A percentile compares a stretch with the other conserved stretches of the same genome.
Conservation (phyloP, 2,888 invertebrate species). For the Corbicula japonica region DNA sequence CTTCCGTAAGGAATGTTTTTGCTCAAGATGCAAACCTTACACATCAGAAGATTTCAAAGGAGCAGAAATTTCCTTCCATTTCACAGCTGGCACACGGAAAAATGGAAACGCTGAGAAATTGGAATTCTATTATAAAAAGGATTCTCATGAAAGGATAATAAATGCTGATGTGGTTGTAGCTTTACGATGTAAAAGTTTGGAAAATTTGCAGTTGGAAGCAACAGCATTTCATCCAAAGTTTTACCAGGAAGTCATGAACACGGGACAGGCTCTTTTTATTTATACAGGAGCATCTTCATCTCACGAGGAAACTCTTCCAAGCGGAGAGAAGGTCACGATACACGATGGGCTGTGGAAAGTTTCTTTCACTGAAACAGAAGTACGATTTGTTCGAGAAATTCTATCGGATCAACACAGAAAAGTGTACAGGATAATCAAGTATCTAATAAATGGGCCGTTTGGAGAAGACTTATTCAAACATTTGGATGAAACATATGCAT, state of each 20-base stretch:
- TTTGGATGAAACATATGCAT: neutral
- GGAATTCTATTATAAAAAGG: neutral
- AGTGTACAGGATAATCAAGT: neutral
- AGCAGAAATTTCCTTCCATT: neutral
- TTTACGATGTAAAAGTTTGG: neutral
- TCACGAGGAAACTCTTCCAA: neutral
- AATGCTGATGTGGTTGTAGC: neutral
- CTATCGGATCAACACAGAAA: neutral
- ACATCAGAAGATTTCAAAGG: neutral
- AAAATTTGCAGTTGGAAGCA: neutral
- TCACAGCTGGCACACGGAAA: neutral
- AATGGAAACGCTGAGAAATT: neutral
- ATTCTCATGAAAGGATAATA: neutral
- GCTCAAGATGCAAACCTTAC: neutral
- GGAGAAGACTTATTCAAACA: neutral
- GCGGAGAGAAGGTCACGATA: neutral
- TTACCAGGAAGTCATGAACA: neutral
- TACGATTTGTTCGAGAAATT: neutral
- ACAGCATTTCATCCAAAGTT: neutral
- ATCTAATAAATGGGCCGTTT: neutral
- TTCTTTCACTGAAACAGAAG: neutral
- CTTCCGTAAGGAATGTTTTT: neutral
- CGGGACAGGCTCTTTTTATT: neutral
- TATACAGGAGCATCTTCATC: neutral
- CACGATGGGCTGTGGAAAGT: neutral